Evolutionary conservation across 2,113 vertebrate genomes (phyloP).

Genomic region (Zosterops lateralis): DNA sequence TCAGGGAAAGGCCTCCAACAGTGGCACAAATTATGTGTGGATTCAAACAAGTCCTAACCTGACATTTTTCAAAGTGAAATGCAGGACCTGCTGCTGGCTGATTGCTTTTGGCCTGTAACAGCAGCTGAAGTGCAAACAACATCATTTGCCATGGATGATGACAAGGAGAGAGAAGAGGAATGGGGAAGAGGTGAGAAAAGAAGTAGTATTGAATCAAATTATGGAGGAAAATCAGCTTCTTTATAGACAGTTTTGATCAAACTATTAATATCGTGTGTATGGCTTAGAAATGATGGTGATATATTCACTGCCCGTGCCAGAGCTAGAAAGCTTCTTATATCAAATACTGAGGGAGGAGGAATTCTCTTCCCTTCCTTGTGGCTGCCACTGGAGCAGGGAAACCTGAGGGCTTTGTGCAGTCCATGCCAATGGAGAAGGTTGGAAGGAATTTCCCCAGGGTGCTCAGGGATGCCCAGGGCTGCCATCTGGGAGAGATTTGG

Average conservation of each 20-base stretch:
- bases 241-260: not conserved
- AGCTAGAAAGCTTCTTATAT: not conserved
- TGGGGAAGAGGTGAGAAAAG: not conserved
- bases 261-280: not conserved
- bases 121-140: not conserved
- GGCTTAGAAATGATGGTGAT: not conserved
- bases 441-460: not conserved
- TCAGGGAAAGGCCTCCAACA: not conserved
- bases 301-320: not conserved
- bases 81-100: not conserved
- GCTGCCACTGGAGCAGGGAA: not conserved
- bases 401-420: fast-evolving
- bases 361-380: not conserved
- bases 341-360: not conserved
- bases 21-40: not conserved
- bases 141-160: not conserved
- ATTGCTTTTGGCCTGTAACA: conserved; percentile 7
- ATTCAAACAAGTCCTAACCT: conserved; percentile 30
- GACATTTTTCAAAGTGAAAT: conserved; percentile 25
- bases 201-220: not conserved
- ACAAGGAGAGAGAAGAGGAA: not conserved
- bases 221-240: not conserved
- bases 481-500: not conserved
- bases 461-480: not conserved
- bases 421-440: not conserved